Conservation (phyloP, 2,888 invertebrate species). For the Neelides folsomi region DNA sequence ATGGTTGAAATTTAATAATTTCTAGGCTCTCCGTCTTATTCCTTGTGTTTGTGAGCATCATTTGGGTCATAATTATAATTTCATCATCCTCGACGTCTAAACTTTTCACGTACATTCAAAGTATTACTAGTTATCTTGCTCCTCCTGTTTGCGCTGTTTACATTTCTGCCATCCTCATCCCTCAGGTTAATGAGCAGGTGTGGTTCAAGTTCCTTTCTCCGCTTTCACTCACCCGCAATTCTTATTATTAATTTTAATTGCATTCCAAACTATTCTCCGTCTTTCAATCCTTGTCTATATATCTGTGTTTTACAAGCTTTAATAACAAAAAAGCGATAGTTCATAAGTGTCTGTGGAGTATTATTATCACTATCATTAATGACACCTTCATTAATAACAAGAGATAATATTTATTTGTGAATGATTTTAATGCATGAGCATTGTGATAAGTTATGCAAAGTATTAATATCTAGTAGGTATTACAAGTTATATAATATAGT, state of each 20-base stretch:
- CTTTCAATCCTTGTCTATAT: no score
- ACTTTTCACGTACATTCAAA: constrained; percentile 45
- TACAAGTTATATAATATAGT: no score
- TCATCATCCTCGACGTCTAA: constrained; percentile 40
- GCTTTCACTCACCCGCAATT: not conserved
- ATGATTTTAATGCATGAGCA: no score
- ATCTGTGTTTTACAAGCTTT: no score
- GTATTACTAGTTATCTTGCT: constrained; percentile 43
- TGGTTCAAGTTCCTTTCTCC: not conserved
- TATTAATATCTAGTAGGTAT: no score
- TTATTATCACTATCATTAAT: no score
- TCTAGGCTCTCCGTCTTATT: constrained; percentile 32
- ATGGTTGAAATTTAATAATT: constrained; percentile 7
- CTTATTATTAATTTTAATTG: no score
- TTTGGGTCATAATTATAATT: constrained; percentile 44
- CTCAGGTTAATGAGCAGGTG: constrained; percentile 42
- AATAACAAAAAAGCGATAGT: no score
- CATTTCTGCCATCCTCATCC: constrained; percentile 41
- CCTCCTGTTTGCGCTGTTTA: constrained; percentile 46
- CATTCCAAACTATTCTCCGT: not conserved
- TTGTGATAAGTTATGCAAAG: no score
- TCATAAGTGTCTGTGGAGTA: no score
- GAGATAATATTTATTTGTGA: no score
- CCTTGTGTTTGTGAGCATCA: constrained; percentile 32
- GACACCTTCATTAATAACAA: no score